phyloP scores from a whole-genome alignment of 2,888 invertebrate genomes.

The Heteropelma amictum region DNA sequence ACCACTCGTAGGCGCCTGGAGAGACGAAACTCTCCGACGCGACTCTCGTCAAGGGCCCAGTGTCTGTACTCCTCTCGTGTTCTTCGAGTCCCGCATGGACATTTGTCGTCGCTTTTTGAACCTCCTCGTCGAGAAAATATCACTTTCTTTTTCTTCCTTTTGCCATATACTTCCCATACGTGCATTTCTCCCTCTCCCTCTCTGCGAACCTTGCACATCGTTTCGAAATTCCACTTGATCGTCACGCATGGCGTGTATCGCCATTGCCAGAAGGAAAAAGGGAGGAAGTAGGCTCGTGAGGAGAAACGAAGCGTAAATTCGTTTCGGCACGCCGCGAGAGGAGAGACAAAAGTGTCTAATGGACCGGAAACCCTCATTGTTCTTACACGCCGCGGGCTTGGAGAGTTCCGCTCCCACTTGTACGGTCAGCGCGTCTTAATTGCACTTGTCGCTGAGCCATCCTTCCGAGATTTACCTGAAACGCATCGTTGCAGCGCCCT shows the following conservation, averaged over 20 bases:
- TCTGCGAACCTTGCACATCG: not conserved
- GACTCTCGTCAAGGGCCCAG: constrained; percentile 47
- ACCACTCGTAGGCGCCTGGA: constrained; percentile 53
- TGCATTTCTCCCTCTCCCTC: too few relatives aligned
- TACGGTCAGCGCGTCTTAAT: constrained; percentile 47
- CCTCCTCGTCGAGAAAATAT: constrained; percentile 5
- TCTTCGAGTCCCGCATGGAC: constrained; percentile 1
- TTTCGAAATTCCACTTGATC: not conserved
- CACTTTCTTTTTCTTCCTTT: not conserved
- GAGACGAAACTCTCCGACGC: constrained; percentile 37
- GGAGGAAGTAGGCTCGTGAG: not conserved
- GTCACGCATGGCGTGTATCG: not conserved
- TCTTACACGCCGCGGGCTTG: constrained; percentile 29
- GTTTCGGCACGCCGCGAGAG: not conserved
- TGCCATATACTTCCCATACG: too few relatives aligned
- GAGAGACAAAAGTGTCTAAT: constrained; percentile 29
- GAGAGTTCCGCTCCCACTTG: not conserved
- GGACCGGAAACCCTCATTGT: constrained; percentile 37
- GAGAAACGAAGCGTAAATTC: constrained; percentile 19
- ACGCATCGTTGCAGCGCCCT: not conserved
- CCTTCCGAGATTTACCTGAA: constrained; percentile 53
- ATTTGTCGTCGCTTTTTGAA: not conserved
- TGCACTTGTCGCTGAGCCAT: constrained; percentile 55
- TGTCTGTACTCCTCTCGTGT: constrained; percentile 21
- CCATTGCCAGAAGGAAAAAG: not conserved